A percentile compares a stretch with the other conserved stretches of the same genome.
Evolutionary conservation across 2,797 vertebrate species (phyloP).

Genomic region (Orestias chungarensis): DNA sequence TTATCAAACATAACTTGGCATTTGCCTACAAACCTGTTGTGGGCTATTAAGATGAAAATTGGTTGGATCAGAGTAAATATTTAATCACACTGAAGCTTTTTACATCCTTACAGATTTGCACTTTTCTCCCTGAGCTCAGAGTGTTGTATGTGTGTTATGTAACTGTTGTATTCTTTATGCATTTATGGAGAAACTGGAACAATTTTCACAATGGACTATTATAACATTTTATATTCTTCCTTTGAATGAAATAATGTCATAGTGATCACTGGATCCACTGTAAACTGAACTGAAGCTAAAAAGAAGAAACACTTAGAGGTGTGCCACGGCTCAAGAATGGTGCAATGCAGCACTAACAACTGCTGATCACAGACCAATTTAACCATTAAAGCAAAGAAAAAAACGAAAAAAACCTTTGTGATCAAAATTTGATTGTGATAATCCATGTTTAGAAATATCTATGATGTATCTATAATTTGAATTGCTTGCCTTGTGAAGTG

Average conservation of each 20-base stretch:
- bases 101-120: neutral
- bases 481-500: no score
- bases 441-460: neutral
- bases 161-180: neutral
- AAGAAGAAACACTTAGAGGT: neutral
- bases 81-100: neutral
- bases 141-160: neutral
- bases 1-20: conserved; percentile 13
- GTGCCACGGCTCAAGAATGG: no score
- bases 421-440: neutral
- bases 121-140: neutral
- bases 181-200: neutral
- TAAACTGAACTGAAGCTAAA: neutral
- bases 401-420: neutral
- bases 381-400: neutral
- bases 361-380: no score
- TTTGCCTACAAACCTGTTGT: conserved; percentile 21
- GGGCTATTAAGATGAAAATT: conserved; percentile 19
- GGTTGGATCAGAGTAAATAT: conserved; percentile 1
- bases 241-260: neutral
- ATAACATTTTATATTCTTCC: neutral
- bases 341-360: no score
- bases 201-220: neutral
- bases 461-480: no score
- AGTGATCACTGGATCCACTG: neutral